These are phyloP conservation scores for Nymphicus hollandicus DNA, from an alignment of 2,113 vertebrate genomes.

Conservation along the genomic window DNA sequence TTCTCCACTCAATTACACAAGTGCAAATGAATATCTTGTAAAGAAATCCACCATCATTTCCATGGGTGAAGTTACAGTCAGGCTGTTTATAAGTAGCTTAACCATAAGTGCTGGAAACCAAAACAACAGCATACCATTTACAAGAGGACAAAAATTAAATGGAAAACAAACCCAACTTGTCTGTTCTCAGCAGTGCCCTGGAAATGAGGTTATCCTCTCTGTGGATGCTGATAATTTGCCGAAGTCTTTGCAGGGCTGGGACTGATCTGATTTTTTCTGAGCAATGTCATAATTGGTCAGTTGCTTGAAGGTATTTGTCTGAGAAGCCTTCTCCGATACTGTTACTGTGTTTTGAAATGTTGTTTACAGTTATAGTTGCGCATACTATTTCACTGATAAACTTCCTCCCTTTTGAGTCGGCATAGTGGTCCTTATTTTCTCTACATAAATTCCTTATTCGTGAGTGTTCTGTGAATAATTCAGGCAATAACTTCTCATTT, in stretches of 20 bases:
- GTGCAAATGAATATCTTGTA: not conserved
- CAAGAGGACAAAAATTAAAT: not conserved
- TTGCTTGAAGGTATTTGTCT: not conserved
- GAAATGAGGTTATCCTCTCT: not conserved
- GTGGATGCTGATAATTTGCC: not conserved
- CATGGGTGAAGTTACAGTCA: slow-evolving; percentile 5
- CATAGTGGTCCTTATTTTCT: not conserved
- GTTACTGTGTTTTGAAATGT: not conserved
- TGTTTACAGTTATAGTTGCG: not conserved
- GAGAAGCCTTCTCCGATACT: not conserved
- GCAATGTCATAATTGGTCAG: not conserved
- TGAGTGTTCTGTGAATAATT: not conserved
- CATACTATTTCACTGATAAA: not conserved
- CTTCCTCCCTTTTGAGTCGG: not conserved
- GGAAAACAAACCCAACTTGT: not conserved
- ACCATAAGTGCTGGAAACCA: not conserved
- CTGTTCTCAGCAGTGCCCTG: not conserved
- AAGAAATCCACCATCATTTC: slow-evolving; percentile 28
- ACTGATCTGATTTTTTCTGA: not conserved
- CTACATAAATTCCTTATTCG: not conserved
- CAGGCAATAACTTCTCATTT: not conserved
- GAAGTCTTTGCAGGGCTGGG: not conserved
- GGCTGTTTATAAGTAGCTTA: not conserved
- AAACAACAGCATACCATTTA: not conserved
- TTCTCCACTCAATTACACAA: not conserved